Percentiles rank a stretch among this genome's conserved stretches.
Conservation (phyloP, 2,888 invertebrate genomes). For the Matsumyia berberina region DNA sequence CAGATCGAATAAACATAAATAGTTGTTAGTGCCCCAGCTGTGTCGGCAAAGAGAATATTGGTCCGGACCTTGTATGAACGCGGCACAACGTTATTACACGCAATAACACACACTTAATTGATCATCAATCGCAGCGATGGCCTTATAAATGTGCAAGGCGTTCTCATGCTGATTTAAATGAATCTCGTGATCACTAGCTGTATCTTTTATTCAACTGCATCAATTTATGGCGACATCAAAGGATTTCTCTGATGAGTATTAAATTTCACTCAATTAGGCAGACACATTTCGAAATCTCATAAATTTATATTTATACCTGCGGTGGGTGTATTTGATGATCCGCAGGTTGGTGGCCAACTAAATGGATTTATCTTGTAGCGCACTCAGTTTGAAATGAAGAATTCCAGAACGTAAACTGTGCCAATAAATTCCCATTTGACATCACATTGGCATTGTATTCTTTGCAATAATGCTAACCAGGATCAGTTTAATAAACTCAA, state of each 20-base stretch:
- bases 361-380: constrained; percentile 9
- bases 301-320: constrained; percentile 4
- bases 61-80: not conserved
- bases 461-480: not conserved
- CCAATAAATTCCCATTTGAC: no score
- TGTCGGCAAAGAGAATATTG: constrained; percentile 12
- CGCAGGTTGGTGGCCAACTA: not conserved
- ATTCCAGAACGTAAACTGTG: constrained; percentile 2
- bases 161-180: constrained; percentile 29
- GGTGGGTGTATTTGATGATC: constrained; percentile 1
- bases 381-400: not conserved
- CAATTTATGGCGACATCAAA: constrained; percentile 34
- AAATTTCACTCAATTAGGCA: constrained; percentile 50
- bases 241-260: constrained; percentile 33
- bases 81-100: not conserved
- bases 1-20: constrained; percentile 23
- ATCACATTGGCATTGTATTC: no score
- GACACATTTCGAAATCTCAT: constrained; percentile 34
- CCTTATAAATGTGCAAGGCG: not conserved
- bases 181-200: constrained; percentile 5
- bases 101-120: not conserved
- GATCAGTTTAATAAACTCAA: not conserved
- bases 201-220: not conserved
- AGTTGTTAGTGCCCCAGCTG: not conserved
- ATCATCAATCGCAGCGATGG: constrained; percentile 1